phyloP scores from a whole-genome alignment of 2,797 vertebrate genomes.

The Trichosurus vulpecula region DNA sequence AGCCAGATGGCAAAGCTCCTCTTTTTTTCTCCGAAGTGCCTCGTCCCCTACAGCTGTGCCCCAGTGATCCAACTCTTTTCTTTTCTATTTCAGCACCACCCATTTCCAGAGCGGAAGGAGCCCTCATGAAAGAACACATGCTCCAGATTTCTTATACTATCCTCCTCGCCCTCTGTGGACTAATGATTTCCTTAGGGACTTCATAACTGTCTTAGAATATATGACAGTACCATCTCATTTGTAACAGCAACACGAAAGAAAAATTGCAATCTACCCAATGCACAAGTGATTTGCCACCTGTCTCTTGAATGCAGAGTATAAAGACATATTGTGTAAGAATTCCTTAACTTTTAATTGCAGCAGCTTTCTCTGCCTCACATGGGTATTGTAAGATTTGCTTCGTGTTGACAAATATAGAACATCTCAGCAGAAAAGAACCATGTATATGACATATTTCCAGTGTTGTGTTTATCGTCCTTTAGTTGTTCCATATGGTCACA shows the following conservation, averaged over 20 bases:
- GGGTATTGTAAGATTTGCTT: neutral
- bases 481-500: neutral
- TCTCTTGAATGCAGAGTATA: neutral
- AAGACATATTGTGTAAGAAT: neutral
- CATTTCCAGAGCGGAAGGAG: neutral
- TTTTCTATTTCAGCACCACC: conserved; percentile 47
- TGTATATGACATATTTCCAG: neutral
- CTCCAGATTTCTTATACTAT: neutral
- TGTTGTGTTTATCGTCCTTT: neutral
- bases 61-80: conserved; percentile 15
- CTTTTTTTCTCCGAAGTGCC: neutral
- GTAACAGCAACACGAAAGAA: neutral
- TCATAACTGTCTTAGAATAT: neutral
- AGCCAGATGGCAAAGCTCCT: neutral
- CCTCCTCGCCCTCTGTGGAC: neutral
- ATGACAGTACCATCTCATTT: neutral
- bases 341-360: neutral
- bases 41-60: neutral
- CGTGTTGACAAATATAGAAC: neutral
- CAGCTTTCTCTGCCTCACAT: neutral
- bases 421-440: neutral
- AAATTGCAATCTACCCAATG: neutral
- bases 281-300: neutral
- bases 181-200: neutral
- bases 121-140: rapidly evolving